A percentile compares a stretch with the other conserved stretches of the same genome.
These are phyloP conservation scores for Toxotes chatareus DNA, from an alignment of 2,113 vertebrate genomes.

Conservation along the genomic window DNA sequence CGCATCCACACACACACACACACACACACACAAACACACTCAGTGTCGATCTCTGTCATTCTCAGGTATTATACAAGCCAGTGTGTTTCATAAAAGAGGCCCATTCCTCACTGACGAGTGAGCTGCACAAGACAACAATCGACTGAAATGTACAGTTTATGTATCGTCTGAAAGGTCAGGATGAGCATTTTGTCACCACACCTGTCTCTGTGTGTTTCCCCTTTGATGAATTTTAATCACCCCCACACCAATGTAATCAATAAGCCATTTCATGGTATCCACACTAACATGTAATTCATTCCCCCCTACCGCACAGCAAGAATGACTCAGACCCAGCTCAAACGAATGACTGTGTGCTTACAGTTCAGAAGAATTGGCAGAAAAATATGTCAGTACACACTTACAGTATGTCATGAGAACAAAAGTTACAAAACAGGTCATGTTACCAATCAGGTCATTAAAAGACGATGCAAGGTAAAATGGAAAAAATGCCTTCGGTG, in stretches of 20 bases:
- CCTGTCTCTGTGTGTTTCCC: constrained; percentile 43
- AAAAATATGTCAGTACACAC: constrained; percentile 4
- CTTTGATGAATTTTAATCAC: constrained; percentile 66
- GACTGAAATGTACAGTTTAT: constrained; percentile 65
- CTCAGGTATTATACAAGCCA: constrained; percentile 4
- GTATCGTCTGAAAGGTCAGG: constrained; percentile 25
- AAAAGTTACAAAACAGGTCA: background rate
- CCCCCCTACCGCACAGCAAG: background rate
- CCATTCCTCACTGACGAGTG: constrained; percentile 32
- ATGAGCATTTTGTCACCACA: constrained; percentile 30
- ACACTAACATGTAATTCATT: constrained; percentile 55
- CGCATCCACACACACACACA: constrained; percentile 4
- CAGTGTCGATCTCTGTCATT: background rate
- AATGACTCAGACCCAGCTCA: constrained; percentile 11
- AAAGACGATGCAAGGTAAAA: background rate
- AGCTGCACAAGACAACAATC: constrained; percentile 19
- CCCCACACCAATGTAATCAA: constrained; percentile 53
- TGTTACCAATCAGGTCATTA: too few species aligned
- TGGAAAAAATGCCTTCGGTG: background rate
- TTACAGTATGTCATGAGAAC: background rate
- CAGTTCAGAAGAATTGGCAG: background rate
- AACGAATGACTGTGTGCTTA: constrained; percentile 17
- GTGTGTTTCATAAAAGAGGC: background rate
- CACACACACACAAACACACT: constrained; percentile 13
- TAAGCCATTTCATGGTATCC: constrained; percentile 70